Evolutionary conservation across 1,140 invertebrate genomes (phyloP), one percentile per base, ranked within the genome.

Genomic region (Lepidurus arcticus): DNA sequence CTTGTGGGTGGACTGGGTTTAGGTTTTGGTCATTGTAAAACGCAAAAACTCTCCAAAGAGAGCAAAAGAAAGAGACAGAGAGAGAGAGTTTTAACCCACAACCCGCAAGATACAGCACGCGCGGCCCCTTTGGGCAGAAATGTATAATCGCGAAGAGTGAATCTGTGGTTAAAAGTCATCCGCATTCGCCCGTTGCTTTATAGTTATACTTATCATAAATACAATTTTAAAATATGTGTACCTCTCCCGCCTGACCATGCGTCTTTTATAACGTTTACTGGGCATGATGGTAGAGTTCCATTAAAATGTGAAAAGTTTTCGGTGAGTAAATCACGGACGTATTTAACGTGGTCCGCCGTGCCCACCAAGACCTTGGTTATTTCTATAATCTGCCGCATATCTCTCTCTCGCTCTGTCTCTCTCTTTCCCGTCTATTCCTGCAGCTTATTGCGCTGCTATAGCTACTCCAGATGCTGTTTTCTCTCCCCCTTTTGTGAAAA

Each of bases 391-490:
- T 65, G 21, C 53, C 16, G 8, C 16, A 65, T 65, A n/a, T n/a
- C 16, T n/a, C 8, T 47, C 53, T 16, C 53, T 9, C 47, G 13
- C 47, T 65, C 53, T 65, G 16, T 65, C 53, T 7, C 21, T 65
- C 13, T 65, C 21, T 11, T 13, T 9, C 21, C 13, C 13, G 0
- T 65, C 21, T 65, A n/a, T 5, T 65, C 21, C 53, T n/a, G 16
- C n/a, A 21, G 16, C 1, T 65, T 24, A 24, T 24, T 65, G 21
- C 9, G 13, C 16, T 65, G 21, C 53, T 13, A 13, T 65, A 21
- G 53, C 53, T 65, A 65, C 53, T 65, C 53, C 53, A 16, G 53
- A 65, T 65, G 53, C 53, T 65, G 16, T 65, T 65, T 65, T 65
- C 53, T 65, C 13, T 65, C 16, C 53, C 53, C 53, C 21, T 13